Evolutionary conservation across 2,888 invertebrate genomes (phyloP).

Genomic region (Eremobia ochroleuca): DNA sequence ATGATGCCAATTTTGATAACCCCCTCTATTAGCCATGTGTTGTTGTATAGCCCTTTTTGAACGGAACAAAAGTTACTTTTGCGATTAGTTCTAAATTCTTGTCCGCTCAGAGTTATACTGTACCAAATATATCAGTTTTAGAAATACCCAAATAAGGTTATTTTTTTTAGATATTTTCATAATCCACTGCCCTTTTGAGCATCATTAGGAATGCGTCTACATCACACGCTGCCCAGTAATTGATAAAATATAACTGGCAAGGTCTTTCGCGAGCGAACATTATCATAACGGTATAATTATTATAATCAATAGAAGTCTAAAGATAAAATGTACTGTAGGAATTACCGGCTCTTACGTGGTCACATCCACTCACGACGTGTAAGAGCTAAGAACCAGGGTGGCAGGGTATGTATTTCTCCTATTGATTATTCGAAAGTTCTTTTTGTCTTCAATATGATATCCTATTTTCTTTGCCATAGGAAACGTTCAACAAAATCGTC

Average conservation of each 20-base stretch:
- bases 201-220: background rate
- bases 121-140: background rate
- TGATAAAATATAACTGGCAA: background rate
- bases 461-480: too few species aligned
- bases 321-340: too few species aligned
- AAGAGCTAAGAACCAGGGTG: too few species aligned
- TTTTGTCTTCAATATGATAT: too few species aligned
- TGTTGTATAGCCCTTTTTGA: background rate
- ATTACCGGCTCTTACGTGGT: too few species aligned
- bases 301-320: too few species aligned
- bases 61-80: background rate
- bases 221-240: background rate
- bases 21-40: background rate
- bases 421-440: too few species aligned
- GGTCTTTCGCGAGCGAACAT: too few species aligned
- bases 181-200: background rate
- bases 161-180: background rate
- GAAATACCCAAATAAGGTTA: background rate
- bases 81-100: background rate
- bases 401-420: too few species aligned
- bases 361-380: too few species aligned
- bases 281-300: too few species aligned
- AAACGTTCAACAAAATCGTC: too few species aligned
- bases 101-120: background rate
- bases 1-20: background rate